These are phyloP conservation scores for Hecatera dysodea DNA, from an alignment of 2,888 invertebrate genomes.

Conservation along the genomic window DNA sequence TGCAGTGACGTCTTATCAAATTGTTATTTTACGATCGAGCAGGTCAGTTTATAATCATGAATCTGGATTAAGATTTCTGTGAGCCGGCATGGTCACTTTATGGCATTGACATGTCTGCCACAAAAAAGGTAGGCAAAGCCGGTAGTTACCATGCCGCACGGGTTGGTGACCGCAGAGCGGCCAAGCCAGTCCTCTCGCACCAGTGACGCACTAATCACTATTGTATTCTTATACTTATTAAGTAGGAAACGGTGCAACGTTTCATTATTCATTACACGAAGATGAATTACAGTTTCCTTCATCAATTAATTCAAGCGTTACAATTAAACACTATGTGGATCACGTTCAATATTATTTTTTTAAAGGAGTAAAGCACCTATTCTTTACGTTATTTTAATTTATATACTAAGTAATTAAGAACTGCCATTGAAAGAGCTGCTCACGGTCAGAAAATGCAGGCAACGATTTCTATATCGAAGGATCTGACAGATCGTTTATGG, in stretches of 20 bases:
- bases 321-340: conserved; percentile 28
- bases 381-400: conserved; percentile 3
- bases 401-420: conserved; percentile 12
- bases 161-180: conserved; percentile 44
- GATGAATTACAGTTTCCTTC: conserved; percentile 49
- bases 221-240: conserved; percentile 33
- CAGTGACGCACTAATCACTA: conserved; percentile 26
- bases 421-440: conserved; percentile 34
- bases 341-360: conserved; percentile 15
- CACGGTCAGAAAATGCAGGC: conserved; percentile 34
- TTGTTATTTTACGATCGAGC: conserved; percentile 1
- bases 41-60: background rate
- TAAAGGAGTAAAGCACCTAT: background rate
- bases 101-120: conserved; percentile 26
- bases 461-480: conserved; percentile 59
- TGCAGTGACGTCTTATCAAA: background rate
- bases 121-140: conserved; percentile 29
- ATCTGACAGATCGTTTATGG: conserved; percentile 70
- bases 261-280: conserved; percentile 52
- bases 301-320: conserved; percentile 47
- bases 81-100: conserved; percentile 21
- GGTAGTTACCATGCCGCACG: conserved; percentile 12
- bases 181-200: conserved; percentile 30
- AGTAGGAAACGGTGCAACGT: conserved; percentile 50
- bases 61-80: conserved; percentile 6